Percentiles rank a stretch among this genome's conserved stretches.
phyloP scores from a whole-genome alignment of 2,888 invertebrate genomes.

The Furcula furcula region DNA sequence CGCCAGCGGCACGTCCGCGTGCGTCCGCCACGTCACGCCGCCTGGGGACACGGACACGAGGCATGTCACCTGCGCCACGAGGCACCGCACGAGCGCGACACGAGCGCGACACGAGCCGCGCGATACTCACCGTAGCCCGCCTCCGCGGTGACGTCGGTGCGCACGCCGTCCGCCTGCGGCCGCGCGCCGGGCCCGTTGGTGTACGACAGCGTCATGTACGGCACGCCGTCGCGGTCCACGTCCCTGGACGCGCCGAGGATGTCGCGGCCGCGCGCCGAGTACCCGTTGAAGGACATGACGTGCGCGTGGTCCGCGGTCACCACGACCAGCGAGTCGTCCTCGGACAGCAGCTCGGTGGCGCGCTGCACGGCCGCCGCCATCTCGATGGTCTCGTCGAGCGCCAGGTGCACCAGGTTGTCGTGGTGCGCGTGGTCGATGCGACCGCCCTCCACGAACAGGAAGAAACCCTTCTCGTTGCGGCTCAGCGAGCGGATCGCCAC shows the following conservation, averaged over 20 bases:
- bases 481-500: constrained; percentile 86
- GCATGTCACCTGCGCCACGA: too few species aligned
- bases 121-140: constrained; percentile 47
- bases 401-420: constrained; percentile 75
- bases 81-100: neutral
- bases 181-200: constrained; percentile 84
- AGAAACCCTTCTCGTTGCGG: constrained; percentile 85
- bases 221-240: constrained; percentile 69
- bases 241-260: constrained; percentile 62
- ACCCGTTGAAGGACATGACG: constrained; percentile 86
- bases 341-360: constrained; percentile 61
- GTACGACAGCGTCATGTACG: constrained; percentile 83
- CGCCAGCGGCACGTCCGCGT: constrained; percentile 79
- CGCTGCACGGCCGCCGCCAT: constrained; percentile 81
- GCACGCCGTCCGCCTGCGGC: constrained; percentile 41
- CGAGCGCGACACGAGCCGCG: too few species aligned
- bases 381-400: constrained; percentile 86
- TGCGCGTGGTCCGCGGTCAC: constrained; percentile 91
- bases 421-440: constrained; percentile 87
- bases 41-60: too few species aligned
- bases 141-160: constrained; percentile 71
- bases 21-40: too few species aligned
- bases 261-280: constrained; percentile 78
- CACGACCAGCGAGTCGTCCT: constrained; percentile 87
- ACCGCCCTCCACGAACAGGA: constrained; percentile 88